phyloP scores from a whole-genome alignment of 1,140 invertebrate species.

The Probaryconus sp. region DNA sequence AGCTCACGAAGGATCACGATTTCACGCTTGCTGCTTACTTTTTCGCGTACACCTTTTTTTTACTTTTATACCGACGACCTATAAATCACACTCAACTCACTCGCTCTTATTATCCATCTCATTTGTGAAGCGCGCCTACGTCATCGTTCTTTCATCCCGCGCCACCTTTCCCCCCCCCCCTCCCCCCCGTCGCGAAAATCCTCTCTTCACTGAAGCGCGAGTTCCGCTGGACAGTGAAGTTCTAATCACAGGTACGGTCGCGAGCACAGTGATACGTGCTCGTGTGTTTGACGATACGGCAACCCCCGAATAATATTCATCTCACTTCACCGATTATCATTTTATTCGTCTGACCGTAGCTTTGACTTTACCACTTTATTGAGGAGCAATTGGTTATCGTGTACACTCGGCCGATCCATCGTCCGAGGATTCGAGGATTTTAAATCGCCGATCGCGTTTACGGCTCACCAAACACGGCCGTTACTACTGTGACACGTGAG shows the following conservation, averaged over 20 bases:
- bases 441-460: neutral
- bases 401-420: too few species aligned
- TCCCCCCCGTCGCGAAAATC: too few species aligned
- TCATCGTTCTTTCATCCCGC: conserved; percentile 14
- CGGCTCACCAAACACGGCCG: neutral
- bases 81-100: too few species aligned
- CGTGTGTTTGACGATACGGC: conserved; percentile 31
- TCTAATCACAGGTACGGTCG: too few species aligned
- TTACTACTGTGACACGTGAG: conserved; percentile 16
- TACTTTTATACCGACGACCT: conserved; percentile 57
- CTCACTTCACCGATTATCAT: too few species aligned
- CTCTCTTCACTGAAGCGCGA: conserved; percentile 30
- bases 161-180: neutral
- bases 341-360: too few species aligned
- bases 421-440: neutral
- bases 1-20: conserved; percentile 25
- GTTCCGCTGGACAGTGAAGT: conserved; percentile 43
- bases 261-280: conserved; percentile 21
- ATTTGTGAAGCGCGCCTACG: conserved; percentile 41
- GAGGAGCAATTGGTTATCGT: too few species aligned
- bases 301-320: too few species aligned
- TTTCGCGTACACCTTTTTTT: conserved; percentile 52
- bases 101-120: too few species aligned
- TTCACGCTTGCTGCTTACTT: conserved; percentile 49
- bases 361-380: too few species aligned